These are phyloP conservation scores for Phymastichus coffea DNA, from an alignment of 1,140 invertebrate genomes.

Conservation along the genomic window DNA sequence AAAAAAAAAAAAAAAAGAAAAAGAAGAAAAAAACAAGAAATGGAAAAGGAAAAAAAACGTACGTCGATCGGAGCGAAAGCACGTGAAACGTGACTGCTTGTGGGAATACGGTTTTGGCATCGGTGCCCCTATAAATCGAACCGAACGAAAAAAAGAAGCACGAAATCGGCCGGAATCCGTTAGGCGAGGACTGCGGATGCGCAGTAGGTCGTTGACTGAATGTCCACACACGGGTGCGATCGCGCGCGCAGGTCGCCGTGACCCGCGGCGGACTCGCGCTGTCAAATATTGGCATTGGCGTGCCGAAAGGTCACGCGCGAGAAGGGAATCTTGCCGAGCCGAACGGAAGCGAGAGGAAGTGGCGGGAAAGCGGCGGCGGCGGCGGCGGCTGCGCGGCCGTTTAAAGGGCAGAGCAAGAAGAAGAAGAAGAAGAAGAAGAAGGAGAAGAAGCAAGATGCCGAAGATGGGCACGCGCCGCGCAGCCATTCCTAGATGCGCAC, in stretches of 20 bases:
- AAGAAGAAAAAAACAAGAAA: background rate
- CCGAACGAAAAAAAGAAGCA: no score
- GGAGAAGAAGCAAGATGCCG: slow-evolving; percentile 18
- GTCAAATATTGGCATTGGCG: slow-evolving; percentile 9
- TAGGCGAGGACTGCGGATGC: slow-evolving; percentile 8
- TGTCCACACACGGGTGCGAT: background rate
- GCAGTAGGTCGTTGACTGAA: background rate
- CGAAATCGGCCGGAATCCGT: slow-evolving; percentile 26
- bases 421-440: slow-evolving; percentile 29
- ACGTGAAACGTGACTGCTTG: no score
- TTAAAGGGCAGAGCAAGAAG: slow-evolving; percentile 17
- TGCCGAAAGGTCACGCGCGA: slow-evolving; percentile 31
- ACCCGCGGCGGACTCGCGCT: background rate
- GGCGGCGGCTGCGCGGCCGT: no score
- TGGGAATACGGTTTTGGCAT: no score
- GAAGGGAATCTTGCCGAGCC: no score
- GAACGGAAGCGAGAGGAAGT: no score
- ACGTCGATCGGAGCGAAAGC: background rate
- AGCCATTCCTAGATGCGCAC: no score
- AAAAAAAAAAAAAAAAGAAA: slow-evolving; percentile 5
- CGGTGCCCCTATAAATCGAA: no score
- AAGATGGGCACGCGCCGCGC: slow-evolving; percentile 1
- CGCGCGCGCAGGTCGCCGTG: background rate
- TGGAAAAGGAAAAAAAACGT: background rate
- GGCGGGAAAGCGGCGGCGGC: no score